These are phyloP conservation scores for Notarius lentiginosus DNA, from an alignment of 2,113 vertebrate genomes.

Conservation along the genomic window DNA sequence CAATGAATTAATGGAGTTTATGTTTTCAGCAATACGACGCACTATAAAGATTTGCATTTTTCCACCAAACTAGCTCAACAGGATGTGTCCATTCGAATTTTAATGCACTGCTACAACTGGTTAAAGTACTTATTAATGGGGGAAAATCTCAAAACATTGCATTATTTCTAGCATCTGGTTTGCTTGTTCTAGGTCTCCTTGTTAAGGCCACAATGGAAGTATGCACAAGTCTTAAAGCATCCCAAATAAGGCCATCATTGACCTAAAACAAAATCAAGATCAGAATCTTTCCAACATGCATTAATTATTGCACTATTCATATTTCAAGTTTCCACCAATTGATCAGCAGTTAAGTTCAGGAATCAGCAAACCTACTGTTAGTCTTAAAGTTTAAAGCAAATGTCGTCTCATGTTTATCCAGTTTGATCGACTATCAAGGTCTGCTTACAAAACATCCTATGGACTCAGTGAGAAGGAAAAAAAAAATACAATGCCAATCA, in stretches of 20 bases:
- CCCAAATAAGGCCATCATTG: not conserved
- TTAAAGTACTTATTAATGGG: not conserved
- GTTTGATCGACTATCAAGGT: not conserved
- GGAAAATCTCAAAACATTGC: not conserved
- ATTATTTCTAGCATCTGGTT: not conserved
- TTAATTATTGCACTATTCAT: not conserved
- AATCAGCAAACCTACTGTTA: not conserved
- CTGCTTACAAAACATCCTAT: not conserved
- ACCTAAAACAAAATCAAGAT: not conserved
- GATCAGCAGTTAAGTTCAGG: not conserved
- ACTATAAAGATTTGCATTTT: not conserved
- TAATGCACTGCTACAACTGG: not conserved
- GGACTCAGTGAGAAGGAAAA: not conserved
- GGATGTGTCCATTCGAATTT: not conserved
- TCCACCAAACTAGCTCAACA: not conserved
- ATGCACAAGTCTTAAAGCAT: not conserved
- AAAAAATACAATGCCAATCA: not conserved
- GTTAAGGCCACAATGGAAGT: not conserved
- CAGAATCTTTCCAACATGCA: not conserved
- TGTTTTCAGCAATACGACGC: not conserved
- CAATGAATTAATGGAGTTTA: not conserved
- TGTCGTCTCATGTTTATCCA: not conserved
- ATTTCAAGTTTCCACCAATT: not conserved
- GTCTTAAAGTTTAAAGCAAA: not conserved
- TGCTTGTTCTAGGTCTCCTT: not conserved